Base-by-base conservation (phyloP, 2,888 invertebrate genomes). In the Aromia moschata region DNA sequence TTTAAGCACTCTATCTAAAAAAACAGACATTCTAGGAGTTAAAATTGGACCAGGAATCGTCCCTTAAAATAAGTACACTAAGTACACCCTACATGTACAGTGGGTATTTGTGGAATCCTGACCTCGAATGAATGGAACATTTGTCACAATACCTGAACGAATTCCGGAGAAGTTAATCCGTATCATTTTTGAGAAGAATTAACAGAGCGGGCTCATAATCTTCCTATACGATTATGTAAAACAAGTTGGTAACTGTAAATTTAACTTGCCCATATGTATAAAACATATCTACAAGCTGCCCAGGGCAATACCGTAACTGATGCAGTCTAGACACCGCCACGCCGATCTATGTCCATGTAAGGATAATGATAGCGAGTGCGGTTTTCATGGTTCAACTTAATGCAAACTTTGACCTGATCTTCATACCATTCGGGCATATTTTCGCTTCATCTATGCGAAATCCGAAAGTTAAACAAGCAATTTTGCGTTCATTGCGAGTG, bases 291-390 rank as follows among this genome's bases (percentile, higher is more conserved):
- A 25, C 25, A 25, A 33, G 2, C n/a, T 7, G 33, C 33, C 11
- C 3, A 10, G 11, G n/a, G n/a, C 33, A 5, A 33, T 33, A 11
- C n/a, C 33, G 33, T 25, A 25, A 25, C 25, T 25, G n/a, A 33
- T 33, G n/a, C 3, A 18, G 38, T 49, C 38, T 38, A 49, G 49
- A 49, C 49, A 49, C 25, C 49, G 17, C 38, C 37, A 49, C 15
- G 14, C 38, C 49, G 25, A 49, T 49, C 38, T 30, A 11, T n/a
- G 12, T 33, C 30, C 20, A 15, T 15, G 11, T 38, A 38, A 25
- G 38, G 49, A 49, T 17, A 36, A 46, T 14, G 15, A 38, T 16
- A 38, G 49, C 17, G 18, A 47, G 36, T 47, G 40, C 20, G 49
- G 38, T 25, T 25, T 30, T 33, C 33, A 33, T 33, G 2, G n/a